Evolutionary conservation across 2,888 invertebrate species (phyloP), one percentile per base, ranked within the genome.

Genomic region (Tiliacea citrago): DNA sequence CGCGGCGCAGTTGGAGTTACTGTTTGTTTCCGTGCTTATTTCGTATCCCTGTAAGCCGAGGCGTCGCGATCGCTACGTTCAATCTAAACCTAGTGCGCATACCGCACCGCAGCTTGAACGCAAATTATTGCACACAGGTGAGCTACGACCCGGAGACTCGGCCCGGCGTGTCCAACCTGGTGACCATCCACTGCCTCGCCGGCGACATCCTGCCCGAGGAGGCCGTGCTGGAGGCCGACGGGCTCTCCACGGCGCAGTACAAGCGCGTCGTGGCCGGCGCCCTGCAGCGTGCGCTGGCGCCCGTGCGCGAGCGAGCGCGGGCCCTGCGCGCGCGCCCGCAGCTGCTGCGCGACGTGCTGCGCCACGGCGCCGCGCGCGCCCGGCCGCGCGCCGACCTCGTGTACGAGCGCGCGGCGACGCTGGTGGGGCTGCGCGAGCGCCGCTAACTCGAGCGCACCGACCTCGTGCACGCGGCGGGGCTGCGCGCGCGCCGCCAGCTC

Each of bases 131-230:
- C 8, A 49, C 49, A 39, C 88, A 97, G 95, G 97, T 99, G 16
- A 98, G 98, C 18, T 99, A 97, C 93, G 98, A 99, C 84, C 98
- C 98, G 1, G 97, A 97, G 71, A 92, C 93, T 10, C 97, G 99
- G 81, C 98, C 99, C 0, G 99, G 99, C 42, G 98, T 99, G 24
- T 97, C 99, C 67, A 99, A 99, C 96, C 97, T 99, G 73, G 97
- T 99, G 82, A 96, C 97, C 73, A 98, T 99, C 81, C 98, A 99
- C 95, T 97, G 98, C 67, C 96, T 98, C 74, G 95, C 98, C 35
- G 97, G 97, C 29, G 98, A 97, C 63, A 96, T 97, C 92, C 92
- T 97, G 68, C 96, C 97, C 5, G 97, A 98, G 83, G 97, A 98
- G 86, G 98, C 98, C 78, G 97, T 98, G 85, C 95, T 96, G 81